phyloP scores from a whole-genome alignment of 1,140 invertebrate species.

The Bursaphelenchus mucronatus region DNA sequence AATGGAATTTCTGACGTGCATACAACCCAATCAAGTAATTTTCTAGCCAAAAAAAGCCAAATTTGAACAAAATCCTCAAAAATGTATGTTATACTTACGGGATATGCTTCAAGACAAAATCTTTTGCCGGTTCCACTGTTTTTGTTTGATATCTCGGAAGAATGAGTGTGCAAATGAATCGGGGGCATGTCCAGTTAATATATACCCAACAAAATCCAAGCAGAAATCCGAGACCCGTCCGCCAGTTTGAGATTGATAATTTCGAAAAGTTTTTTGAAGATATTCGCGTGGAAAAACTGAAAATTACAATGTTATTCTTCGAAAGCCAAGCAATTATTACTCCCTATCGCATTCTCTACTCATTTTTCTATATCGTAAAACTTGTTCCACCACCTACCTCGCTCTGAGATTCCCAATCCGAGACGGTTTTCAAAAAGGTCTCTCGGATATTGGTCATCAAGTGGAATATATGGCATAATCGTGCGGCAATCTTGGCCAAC shows the following conservation, averaged over 20 bases:
- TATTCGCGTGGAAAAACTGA: slow-evolving; percentile 10
- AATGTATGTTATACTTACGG: slow-evolving; percentile 4
- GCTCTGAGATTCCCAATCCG: slow-evolving; percentile 11
- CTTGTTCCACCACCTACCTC: neutral
- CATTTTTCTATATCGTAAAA: neutral
- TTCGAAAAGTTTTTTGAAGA: slow-evolving; percentile 4
- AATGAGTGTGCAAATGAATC: slow-evolving; percentile 13
- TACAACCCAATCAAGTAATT: too few relatives aligned
- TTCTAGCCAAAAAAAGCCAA: too few relatives aligned
- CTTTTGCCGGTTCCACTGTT: slow-evolving; percentile 17
- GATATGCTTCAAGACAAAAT: slow-evolving; percentile 15
- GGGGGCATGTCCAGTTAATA: slow-evolving; percentile 6
- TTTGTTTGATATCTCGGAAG: slow-evolving; percentile 20
- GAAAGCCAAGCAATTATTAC: neutral
- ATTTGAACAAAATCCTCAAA: slow-evolving; percentile 7
- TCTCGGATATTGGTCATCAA: slow-evolving; percentile 9
- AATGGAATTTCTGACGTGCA: too few relatives aligned
- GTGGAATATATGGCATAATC: slow-evolving; percentile 14
- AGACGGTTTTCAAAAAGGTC: neutral
- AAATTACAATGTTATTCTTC: neutral
- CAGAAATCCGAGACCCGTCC: slow-evolving; percentile 12
- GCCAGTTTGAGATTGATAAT: slow-evolving; percentile 7
- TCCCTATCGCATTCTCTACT: neutral
- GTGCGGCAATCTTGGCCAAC: slow-evolving; percentile 9
- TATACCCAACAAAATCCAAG: slow-evolving; percentile 12